Evolutionary conservation across 2,797 vertebrate genomes (phyloP), one percentile per base, ranked within the genome.

Genomic region (Pipistrellus nathusii): DNA sequence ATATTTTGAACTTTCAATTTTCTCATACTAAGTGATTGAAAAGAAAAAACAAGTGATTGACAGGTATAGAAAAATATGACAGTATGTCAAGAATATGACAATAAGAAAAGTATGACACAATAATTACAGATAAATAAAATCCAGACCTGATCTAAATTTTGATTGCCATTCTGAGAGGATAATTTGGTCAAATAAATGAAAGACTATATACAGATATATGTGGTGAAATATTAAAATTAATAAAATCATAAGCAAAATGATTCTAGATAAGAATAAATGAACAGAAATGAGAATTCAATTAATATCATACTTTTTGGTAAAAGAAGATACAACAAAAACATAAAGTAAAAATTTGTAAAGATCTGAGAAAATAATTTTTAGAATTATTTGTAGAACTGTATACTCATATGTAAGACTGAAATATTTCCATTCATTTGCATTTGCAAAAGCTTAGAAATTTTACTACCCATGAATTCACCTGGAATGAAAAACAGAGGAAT

Each of bases 361-460:
- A 66, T n/a, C 7, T 38, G 13, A 9, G 27, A 76, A 89, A 85
- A 51, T 57, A 32, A n/a, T 32, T 84, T 85, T 88, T 55, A 55
- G 41, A 77, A 88, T 38, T 88, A 84, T 46, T 91, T 35, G 25
- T 66, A 38, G 46, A 78, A 46, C 71, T 85, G 32, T 25, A 30
- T 48, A 23, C 8, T 62, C 21, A 46, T 35, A 68, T 46, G 18
- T 78, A 71, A 59, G 5, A 88, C 46, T 44, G 9, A 73, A 88
- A 80, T 89, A 66, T 30, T 92, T 20, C 12, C 15, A 57, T 41
- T 88, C n/a, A 57, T 80, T 95, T 85, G 73, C 9, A 92, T 80
- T 68, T 83, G 13, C 41, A 41, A 95, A 85, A 32, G 5, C 20
- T 85, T 41, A 73, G 55, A 41, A 64, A 48, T 95, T 80, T 57